Evolutionary conservation across 1,140 invertebrate genomes (phyloP).

Genomic region (Magallana gigas): DNA sequence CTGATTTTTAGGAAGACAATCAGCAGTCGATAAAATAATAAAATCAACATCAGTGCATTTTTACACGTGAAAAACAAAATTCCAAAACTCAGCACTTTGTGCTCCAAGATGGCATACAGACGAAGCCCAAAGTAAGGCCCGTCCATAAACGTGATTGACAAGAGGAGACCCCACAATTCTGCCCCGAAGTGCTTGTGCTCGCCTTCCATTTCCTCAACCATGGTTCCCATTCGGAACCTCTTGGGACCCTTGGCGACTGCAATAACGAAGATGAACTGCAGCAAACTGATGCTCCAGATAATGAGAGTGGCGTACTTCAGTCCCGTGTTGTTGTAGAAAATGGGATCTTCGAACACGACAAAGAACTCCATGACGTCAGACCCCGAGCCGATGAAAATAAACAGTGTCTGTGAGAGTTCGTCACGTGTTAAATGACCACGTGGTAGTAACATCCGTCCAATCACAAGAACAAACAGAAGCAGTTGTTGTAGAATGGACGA

Average conservation of each 20-base stretch:
- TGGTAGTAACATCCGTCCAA: constrained; percentile 92
- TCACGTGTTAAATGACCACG: constrained; percentile 93
- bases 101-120: constrained; percentile 88
- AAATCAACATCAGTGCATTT: constrained; percentile 89
- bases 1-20: constrained; percentile 38
- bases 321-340: constrained; percentile 35
- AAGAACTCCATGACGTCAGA: constrained; percentile 92
- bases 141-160: constrained; percentile 82
- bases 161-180: constrained; percentile 87
- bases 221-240: not conserved
- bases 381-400: constrained; percentile 87
- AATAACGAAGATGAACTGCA: constrained; percentile 55
- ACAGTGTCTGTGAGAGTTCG: constrained; percentile 91
- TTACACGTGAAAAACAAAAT: constrained; percentile 94
- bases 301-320: constrained; percentile 48
- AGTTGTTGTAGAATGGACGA: constrained; percentile 92
- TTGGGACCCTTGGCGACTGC: constrained; percentile 38
- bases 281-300: constrained; percentile 53
- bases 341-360: constrained; percentile 52
- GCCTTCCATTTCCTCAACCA: not conserved
- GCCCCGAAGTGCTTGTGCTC: not conserved
- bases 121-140: constrained; percentile 91
- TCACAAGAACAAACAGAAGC: constrained; percentile 90
- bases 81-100: constrained; percentile 91
- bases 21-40: constrained; percentile 74